Evolutionary conservation across 2,113 vertebrate genomes (phyloP).

Genomic region (Heloderma charlesbogerti): DNA sequence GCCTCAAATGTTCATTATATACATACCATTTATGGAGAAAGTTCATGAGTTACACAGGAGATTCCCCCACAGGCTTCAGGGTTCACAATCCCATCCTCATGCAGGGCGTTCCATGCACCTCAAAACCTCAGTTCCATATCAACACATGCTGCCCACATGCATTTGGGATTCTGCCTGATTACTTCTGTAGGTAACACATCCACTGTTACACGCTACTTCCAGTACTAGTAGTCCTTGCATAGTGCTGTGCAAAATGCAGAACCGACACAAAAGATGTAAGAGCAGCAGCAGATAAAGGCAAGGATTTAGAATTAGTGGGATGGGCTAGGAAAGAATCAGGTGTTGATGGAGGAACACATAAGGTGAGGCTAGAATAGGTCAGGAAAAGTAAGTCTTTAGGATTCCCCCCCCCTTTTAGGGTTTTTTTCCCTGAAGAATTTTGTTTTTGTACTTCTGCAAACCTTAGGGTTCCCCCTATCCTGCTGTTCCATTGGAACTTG

Average conservation of each 20-base stretch:
- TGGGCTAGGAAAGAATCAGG: background rate
- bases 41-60: background rate
- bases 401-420: background rate
- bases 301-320: background rate
- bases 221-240: background rate
- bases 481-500: background rate
- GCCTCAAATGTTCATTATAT: background rate
- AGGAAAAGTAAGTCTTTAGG: background rate
- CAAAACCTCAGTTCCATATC: background rate
- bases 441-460: background rate
- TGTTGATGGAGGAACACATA: too few relatives aligned
- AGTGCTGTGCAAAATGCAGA: background rate
- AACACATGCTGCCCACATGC: background rate
- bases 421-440: background rate
- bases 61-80: background rate
- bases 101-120: background rate
- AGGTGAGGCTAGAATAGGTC: background rate
- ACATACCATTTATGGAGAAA: background rate
- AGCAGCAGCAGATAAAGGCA: background rate
- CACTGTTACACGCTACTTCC: background rate
- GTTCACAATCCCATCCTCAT: background rate
- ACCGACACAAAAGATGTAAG: background rate
- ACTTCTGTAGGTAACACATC: background rate
- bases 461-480: background rate
- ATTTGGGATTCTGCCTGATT: background rate